Conservation (phyloP, 2,888 invertebrate species). For the Sericinus montela region DNA sequence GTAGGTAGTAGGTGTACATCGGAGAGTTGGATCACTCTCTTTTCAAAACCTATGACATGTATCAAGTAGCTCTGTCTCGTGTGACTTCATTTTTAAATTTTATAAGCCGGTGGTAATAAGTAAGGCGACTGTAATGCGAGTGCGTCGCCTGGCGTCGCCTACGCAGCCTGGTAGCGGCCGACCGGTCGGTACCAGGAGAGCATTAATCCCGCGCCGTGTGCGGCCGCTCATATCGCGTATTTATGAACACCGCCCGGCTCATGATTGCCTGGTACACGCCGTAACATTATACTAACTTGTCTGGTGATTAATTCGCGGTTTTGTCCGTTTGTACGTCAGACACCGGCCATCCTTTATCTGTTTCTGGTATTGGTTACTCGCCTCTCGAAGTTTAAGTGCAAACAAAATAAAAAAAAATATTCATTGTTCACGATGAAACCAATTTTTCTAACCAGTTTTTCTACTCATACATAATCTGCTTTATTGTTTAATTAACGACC, state of each 20-base stretch:
- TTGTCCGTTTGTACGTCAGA: constrained; percentile 36
- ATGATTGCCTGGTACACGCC: constrained; percentile 54
- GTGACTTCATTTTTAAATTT: constrained; percentile 12
- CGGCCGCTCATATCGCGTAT: constrained; percentile 66
- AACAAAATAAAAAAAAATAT: background rate
- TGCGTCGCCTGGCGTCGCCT: constrained; percentile 53
- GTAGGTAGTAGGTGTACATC: no score
- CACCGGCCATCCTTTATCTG: constrained; percentile 31
- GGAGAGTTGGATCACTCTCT: no score
- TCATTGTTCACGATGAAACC: no score
- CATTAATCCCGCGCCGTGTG: constrained; percentile 70
- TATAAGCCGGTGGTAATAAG: constrained; percentile 1
- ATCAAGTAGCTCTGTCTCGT: no score
- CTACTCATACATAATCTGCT: no score
- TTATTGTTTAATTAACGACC: no score
- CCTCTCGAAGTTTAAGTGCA: constrained; percentile 9
- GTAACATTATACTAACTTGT: constrained; percentile 60
- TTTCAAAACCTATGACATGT: no score
- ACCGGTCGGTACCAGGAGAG: constrained; percentile 46
- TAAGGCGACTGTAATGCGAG: constrained; percentile 26
- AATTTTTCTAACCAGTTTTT: no score
- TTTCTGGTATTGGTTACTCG: constrained; percentile 19
- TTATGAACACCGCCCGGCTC: constrained; percentile 61
- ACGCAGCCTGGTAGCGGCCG: constrained; percentile 45
- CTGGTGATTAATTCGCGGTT: constrained; percentile 52